A percentile compares a stretch with the other conserved stretches of the same genome.
phyloP scores from a whole-genome alignment of 2,797 vertebrate genomes.

The Cuculus canorus region DNA sequence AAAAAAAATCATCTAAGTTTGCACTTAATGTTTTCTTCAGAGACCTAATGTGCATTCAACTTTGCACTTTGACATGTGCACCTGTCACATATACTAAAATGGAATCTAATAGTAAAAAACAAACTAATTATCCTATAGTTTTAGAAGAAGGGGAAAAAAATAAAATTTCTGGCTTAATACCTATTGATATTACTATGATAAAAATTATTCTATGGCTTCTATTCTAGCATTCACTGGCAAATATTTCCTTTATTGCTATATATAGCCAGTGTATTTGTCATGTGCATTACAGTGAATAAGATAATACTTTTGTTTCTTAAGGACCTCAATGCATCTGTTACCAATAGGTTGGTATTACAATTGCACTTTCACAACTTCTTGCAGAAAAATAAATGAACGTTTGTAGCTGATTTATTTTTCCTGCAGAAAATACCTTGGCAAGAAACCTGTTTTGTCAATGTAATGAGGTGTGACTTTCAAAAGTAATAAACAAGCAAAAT shows the following conservation, averaged over 20 bases:
- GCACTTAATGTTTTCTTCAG: not conserved
- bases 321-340: not conserved
- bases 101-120: not conserved
- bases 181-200: not conserved
- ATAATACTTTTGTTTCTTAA: not conserved
- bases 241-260: not conserved
- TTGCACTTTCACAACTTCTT: not conserved
- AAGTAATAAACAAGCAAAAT: not conserved
- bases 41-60: not conserved
- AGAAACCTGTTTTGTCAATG: not conserved
- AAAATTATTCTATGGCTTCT: not conserved
- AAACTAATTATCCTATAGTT: not conserved
- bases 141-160: not conserved
- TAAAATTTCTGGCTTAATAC: not conserved
- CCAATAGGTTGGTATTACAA: not conserved
- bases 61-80: rapidly evolving
- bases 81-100: not conserved
- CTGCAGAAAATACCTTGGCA: not conserved
- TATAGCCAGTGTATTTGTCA: not conserved
- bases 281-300: not conserved
- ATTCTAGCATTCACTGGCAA: not conserved
- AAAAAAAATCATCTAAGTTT: not conserved
- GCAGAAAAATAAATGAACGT: not conserved
- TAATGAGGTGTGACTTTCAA: conserved; percentile 13
- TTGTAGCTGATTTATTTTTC: not conserved